Conservation (phyloP, 2,113 vertebrate species). For the Cavia porcellus region DNA sequence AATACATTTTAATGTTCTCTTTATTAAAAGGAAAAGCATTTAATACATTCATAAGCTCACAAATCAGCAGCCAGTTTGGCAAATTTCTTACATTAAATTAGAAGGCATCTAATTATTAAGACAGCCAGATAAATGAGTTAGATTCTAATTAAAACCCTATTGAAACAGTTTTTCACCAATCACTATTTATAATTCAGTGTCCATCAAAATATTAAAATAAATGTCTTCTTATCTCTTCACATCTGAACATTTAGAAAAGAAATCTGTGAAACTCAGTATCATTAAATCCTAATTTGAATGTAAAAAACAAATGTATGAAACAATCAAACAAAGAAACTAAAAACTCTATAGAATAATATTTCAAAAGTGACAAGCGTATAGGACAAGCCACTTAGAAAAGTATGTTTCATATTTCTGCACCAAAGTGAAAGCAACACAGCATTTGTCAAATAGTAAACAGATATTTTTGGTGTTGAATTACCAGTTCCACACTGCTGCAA, state of each 20-base stretch:
- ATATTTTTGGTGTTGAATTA: neutral
- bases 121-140: constrained; percentile 41
- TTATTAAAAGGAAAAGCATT: constrained; percentile 66
- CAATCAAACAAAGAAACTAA: neutral
- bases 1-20: constrained; percentile 34
- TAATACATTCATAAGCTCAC: constrained; percentile 65
- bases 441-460: constrained; percentile 50
- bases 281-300: constrained; percentile 16
- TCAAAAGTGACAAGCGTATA: neutral
- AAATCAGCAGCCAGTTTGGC: constrained; percentile 56
- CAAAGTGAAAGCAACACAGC: constrained; percentile 12
- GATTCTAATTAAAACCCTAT: constrained; percentile 64
- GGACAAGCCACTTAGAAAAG: neutral
- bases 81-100: constrained; percentile 62
- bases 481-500: neutral
- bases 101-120: constrained; percentile 74
- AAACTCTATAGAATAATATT: constrained; percentile 27
- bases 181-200: constrained; percentile 68
- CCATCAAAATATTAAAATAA: constrained; percentile 54
- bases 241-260: constrained; percentile 35
- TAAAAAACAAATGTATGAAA: constrained; percentile 3
- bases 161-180: constrained; percentile 24
- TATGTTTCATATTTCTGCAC: constrained; percentile 12
- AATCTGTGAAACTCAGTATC: neutral
- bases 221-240: constrained; percentile 37